These are phyloP conservation scores for Onchidella celtica DNA, from an alignment of 2,888 invertebrate species.

Conservation along the genomic window DNA sequence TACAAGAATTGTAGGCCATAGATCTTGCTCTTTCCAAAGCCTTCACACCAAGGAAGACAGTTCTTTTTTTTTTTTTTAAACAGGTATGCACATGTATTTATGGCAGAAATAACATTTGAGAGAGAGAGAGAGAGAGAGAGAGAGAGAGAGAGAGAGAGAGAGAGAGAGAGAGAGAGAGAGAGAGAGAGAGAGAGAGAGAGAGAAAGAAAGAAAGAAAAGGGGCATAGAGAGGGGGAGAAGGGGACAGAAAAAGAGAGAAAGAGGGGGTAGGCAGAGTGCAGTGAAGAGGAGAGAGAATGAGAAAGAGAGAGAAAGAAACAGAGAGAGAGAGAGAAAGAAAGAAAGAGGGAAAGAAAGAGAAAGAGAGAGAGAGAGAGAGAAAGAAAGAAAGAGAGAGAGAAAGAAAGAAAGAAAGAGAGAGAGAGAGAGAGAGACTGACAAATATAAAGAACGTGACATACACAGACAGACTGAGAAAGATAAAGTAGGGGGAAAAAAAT, in stretches of 20 bases:
- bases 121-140: no score
- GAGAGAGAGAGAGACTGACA: constrained; percentile 27
- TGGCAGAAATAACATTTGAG: no score
- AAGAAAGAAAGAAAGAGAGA: not conserved
- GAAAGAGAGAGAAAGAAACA: not conserved
- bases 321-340: constrained; percentile 18
- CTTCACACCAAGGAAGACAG: no score
- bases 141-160: no score
- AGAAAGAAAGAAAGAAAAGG: no score
- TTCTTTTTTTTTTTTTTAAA: no score
- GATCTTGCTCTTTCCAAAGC: no score
- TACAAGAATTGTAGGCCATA: no score
- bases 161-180: no score
- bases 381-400: not conserved
- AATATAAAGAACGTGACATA: not conserved
- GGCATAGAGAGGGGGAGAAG: constrained; percentile 15
- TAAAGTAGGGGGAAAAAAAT: not conserved
- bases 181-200: no score
- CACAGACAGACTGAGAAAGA: not conserved
- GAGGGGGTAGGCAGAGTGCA: not conserved
- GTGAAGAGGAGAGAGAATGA: not conserved
- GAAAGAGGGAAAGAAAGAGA: not conserved
- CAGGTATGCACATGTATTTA: no score
- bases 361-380: not conserved
- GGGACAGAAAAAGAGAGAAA: not conserved